A percentile compares a stretch with the other conserved stretches of the same genome.
Evolutionary conservation across 2,888 invertebrate species (phyloP).

Genomic region (Thereva nobilitata): DNA sequence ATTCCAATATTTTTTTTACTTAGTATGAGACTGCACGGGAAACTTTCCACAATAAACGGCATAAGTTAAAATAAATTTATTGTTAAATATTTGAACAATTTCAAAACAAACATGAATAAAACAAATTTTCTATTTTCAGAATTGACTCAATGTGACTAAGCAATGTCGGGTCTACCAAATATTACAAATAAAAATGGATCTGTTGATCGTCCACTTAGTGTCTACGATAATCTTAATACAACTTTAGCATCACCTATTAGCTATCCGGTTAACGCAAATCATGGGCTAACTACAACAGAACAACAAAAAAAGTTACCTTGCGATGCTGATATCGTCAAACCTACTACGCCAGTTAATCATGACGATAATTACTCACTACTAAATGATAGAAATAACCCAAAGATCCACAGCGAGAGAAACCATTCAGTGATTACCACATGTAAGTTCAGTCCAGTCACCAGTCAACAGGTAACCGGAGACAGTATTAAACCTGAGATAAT

Average conservation of each 20-base stretch:
- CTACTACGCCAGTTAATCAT: too few relatives aligned
- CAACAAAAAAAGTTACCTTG: slow-evolving; percentile 1
- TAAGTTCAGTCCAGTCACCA: not conserved
- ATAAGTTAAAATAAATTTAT: too few relatives aligned
- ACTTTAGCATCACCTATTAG: slow-evolving; percentile 35
- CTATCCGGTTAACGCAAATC: slow-evolving; percentile 1
- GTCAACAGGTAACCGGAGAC: not conserved
- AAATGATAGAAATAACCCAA: not conserved
- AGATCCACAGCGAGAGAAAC: not conserved
- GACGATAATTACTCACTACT: too few relatives aligned
- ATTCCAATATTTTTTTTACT: too few relatives aligned
- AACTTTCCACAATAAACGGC: too few relatives aligned
- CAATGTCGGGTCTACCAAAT: too few relatives aligned
- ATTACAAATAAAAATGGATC: not conserved
- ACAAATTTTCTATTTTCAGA: too few relatives aligned
- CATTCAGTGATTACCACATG: not conserved
- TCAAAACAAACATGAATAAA: too few relatives aligned
- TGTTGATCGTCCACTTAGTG: slow-evolving; percentile 54
- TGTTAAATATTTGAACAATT: too few relatives aligned
- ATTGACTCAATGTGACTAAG: too few relatives aligned
- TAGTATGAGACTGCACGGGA: too few relatives aligned
- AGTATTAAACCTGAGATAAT: not conserved
- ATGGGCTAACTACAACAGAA: slow-evolving; percentile 38
- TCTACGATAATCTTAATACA: slow-evolving; percentile 55
- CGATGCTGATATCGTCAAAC: not conserved